Evolutionary conservation across 2,113 vertebrate genomes (phyloP).

Genomic region (Tautogolabrus adspersus): DNA sequence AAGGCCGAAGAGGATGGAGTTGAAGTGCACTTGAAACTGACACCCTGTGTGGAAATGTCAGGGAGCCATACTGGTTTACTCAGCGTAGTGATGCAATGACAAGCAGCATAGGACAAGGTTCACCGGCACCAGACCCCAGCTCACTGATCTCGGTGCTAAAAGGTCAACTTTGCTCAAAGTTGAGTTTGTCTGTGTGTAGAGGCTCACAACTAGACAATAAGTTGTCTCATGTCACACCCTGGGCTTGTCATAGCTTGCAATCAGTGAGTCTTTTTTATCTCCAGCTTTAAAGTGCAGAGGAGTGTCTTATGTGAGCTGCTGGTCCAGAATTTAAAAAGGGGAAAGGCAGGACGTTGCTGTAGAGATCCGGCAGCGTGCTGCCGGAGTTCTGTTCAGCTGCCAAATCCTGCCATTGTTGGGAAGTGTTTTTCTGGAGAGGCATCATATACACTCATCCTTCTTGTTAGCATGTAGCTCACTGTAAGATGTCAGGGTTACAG

Average conservation of each 20-base stretch:
- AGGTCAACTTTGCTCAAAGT: slow-evolving; percentile 34
- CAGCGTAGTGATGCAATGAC: slow-evolving; percentile 34
- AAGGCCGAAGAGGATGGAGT: neutral
- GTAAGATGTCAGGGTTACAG: neutral
- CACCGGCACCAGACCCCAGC: slow-evolving; percentile 5
- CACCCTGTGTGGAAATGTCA: slow-evolving; percentile 77
- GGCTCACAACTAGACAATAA: neutral
- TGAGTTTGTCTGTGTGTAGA: neutral
- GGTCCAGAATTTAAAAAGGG: neutral
- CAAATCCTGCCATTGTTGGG: neutral
- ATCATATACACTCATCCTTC: too few species aligned
- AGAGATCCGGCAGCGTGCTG: neutral
- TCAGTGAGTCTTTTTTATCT: neutral
- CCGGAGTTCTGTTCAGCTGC: slow-evolving; percentile 8
- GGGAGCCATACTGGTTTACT: slow-evolving; percentile 45
- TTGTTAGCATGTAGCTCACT: neutral
- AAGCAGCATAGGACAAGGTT: slow-evolving; percentile 55
- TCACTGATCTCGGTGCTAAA: neutral
- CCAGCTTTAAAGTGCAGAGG: neutral
- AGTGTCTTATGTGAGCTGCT: neutral
- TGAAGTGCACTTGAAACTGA: slow-evolving; percentile 53
- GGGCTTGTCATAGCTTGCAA: slow-evolving; percentile 22
- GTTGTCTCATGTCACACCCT: neutral
- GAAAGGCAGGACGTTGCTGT: neutral
- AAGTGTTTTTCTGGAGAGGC: fast-evolving